These are phyloP conservation scores for Polydrusus cervinus DNA, from an alignment of 2,888 invertebrate species.

Conservation along the genomic window DNA sequence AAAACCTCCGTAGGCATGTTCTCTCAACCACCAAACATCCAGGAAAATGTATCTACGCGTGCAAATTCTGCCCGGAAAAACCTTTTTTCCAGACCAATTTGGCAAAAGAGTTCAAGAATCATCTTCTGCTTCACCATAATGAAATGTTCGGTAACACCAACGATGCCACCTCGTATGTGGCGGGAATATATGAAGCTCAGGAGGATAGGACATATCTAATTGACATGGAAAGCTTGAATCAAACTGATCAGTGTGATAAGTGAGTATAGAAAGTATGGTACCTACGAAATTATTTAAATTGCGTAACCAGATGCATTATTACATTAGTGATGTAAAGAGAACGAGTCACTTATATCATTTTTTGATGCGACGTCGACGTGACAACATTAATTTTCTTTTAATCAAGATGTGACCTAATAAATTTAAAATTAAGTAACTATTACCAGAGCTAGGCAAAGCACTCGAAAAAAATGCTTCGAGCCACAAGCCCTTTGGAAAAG, in stretches of 20 bases:
- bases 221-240: conserved; percentile 43
- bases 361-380: too few species aligned
- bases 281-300: too few species aligned
- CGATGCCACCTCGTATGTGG: conserved; percentile 73
- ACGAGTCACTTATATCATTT: too few species aligned
- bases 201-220: conserved; percentile 63
- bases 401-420: too few species aligned
- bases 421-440: too few species aligned
- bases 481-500: too few species aligned
- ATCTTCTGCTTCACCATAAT: conserved; percentile 76
- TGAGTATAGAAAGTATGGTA: conserved; percentile 32
- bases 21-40: conserved; percentile 85
- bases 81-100: conserved; percentile 76
- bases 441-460: too few species aligned
- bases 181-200: conserved; percentile 71
- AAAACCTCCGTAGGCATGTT: conserved; percentile 92
- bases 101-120: conserved; percentile 79
- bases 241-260: conserved; percentile 44
- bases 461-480: too few species aligned
- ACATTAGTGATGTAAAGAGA: too few species aligned
- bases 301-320: too few species aligned
- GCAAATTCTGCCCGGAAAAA: conserved; percentile 75
- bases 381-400: too few species aligned
- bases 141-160: conserved; percentile 73
- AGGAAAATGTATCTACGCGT: conserved; percentile 86